Base-by-base conservation (phyloP, 2,113 vertebrate species). In the Phaethon lepturus region DNA sequence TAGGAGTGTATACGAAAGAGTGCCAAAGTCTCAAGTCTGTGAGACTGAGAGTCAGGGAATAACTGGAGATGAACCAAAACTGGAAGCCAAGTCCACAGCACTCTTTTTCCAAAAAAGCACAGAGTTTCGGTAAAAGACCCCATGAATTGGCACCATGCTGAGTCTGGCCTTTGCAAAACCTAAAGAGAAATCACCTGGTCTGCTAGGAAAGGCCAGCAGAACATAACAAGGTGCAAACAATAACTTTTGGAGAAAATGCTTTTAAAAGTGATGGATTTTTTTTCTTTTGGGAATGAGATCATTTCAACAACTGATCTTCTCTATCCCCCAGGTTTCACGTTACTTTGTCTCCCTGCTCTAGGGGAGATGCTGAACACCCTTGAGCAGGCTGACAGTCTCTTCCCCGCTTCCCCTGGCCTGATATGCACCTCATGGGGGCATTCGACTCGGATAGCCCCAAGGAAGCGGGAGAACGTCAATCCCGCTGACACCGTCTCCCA, bases 1-100 rank as follows among this genome's bases (percentile, higher is more conserved):
- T 58, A 59, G 82, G 52, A 85, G 66, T 13, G 53, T 52, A 60
- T 38, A 58, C 3, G 0, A n/a, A 62, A 28, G 3, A 2, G 45
- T 58, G 93, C 94, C 94, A 83, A 74, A 95, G 73, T n/a, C 91
- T 93, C 71, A 7, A 47, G 68, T 17, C 79, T 84, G 72, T 29
- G 86, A 94, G 62, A 67, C 20, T 0, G 1, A 52, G 79, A 93
- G 55, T 26, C 71, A 59, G 20, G 80, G 66, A 88, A 76, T 38
- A 71, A 26, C 81, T 95, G 95, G 93, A 95, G 87, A 62, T 6
- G 15, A 69, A 90, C 62, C 84, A 52, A 33, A 76, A 49, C 38
- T 22, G 45, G 55, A 62, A 94, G 95, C 93, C 91, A 95, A 95
- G 29, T 66, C 67, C 60, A 59, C 67, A 79, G 77, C 38, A 42